Evolutionary conservation across 2,888 invertebrate species (phyloP).

Genomic region (Nymphalis c-album): DNA sequence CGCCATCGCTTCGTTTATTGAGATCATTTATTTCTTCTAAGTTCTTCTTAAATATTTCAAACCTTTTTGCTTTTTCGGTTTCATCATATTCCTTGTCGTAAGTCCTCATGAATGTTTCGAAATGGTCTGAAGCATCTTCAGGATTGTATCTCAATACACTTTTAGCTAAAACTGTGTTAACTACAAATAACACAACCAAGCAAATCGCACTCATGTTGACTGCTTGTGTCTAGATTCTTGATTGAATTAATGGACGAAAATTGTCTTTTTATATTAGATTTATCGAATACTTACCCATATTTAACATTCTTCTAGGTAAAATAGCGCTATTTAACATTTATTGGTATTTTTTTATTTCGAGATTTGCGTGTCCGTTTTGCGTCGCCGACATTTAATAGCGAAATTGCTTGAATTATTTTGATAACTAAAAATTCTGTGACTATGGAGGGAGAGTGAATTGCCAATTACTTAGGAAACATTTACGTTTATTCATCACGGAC

Average conservation of each 20-base stretch:
- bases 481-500: too few species aligned
- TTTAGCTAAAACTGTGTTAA: constrained; percentile 3
- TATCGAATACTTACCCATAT: neutral
- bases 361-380: neutral
- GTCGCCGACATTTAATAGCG: neutral
- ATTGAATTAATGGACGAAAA: neutral
- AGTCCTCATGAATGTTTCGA: constrained; percentile 34
- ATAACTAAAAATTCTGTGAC: neutral
- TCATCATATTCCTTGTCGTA: constrained; percentile 53
- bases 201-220: neutral
- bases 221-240: neutral
- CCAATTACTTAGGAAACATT: too few species aligned
- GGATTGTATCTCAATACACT: constrained; percentile 17
- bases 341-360: neutral
- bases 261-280: neutral
- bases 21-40: constrained; percentile 31
- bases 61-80: constrained; percentile 89
- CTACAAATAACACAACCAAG: neutral
- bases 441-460: too few species aligned
- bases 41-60: constrained; percentile 36
- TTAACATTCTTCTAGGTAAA: too few species aligned
- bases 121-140: constrained; percentile 26
- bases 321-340: too few species aligned
- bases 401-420: neutral
- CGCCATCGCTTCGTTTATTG: constrained; percentile 27